Evolutionary conservation across 2,113 vertebrate species (phyloP).

Genomic region (Mastomys coucha): DNA sequence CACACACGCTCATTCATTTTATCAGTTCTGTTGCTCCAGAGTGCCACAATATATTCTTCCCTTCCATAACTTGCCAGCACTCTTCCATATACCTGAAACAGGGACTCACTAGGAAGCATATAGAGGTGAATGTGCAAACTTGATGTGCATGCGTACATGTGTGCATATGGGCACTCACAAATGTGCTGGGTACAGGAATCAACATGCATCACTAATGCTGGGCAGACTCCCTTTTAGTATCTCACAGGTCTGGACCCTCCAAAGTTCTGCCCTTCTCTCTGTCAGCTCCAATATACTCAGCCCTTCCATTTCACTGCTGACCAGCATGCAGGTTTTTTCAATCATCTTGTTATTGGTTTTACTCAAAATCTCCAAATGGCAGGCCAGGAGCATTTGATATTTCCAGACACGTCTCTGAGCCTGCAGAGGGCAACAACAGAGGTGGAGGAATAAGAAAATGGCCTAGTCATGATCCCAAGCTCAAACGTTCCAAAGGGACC

Average conservation of each 20-base stretch:
- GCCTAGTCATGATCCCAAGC: neutral
- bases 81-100: neutral
- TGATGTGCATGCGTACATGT: neutral
- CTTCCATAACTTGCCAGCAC: neutral
- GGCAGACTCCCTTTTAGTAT: neutral
- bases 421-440: constrained; percentile 2
- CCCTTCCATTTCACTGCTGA: neutral
- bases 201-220: no score
- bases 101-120: neutral
- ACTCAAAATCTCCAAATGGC: neutral
- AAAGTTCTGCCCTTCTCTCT: neutral
- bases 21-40: neutral
- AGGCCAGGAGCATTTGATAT: neutral
- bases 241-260: neutral
- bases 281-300: neutral
- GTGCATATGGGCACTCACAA: neutral
- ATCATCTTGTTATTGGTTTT: neutral
- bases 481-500: neutral
- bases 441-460: neutral
- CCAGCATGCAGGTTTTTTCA: neutral
- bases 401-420: neutral
- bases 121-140: neutral
- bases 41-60: neutral
- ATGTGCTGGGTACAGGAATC: no score
- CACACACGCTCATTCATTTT: no score